Conservation (phyloP, 2,797 vertebrate genomes). For the Acanthornis magna region DNA sequence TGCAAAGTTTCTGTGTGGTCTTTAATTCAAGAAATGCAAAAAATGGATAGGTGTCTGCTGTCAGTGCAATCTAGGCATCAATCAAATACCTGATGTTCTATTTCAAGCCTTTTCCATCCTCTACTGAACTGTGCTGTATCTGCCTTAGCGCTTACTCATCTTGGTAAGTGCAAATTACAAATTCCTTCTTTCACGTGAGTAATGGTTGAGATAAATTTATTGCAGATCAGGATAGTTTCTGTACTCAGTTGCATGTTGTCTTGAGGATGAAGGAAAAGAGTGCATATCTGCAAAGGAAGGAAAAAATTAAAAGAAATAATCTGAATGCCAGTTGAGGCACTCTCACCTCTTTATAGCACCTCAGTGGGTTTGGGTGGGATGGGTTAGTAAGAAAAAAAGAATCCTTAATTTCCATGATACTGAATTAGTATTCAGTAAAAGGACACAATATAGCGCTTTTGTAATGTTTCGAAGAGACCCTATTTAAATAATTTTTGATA, state of each 20-base stretch:
- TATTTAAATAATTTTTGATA: background rate
- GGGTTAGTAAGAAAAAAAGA: background rate
- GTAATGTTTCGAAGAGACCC: background rate
- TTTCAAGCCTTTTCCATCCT: background rate
- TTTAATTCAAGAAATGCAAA: background rate
- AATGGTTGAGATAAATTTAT: background rate
- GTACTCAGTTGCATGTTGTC: background rate
- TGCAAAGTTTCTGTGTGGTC: background rate
- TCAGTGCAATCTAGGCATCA: background rate
- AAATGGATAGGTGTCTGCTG: background rate
- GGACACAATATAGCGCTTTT: background rate
- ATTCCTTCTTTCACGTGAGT: background rate
- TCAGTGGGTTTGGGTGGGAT: background rate
- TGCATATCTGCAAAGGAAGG: background rate
- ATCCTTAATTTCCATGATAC: background rate
- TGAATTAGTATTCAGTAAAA: background rate
- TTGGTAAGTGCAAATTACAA: background rate
- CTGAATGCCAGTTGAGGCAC: background rate
- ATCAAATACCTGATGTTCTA: background rate
- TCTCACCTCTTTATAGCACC: background rate
- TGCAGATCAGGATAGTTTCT: background rate
- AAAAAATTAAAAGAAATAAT: background rate
- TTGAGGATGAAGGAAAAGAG: background rate
- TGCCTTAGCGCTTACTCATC: background rate
- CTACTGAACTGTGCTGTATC: background rate